Conservation (phyloP, 1,140 invertebrate species). For the Cepaea nemoralis region DNA sequence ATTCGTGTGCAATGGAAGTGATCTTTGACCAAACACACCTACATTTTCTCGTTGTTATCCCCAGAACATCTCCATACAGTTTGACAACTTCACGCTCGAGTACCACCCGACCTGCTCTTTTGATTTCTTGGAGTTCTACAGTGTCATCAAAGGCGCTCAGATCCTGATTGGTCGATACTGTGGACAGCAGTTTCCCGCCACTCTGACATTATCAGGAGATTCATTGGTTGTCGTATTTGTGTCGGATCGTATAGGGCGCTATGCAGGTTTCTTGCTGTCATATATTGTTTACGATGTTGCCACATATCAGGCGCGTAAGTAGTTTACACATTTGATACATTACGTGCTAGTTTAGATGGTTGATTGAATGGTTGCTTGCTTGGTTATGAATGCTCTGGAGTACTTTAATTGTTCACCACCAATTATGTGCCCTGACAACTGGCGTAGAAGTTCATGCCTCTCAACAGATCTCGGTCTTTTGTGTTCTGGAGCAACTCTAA, state of each 20-base stretch:
- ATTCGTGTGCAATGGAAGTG: too few species aligned
- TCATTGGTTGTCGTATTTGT: constrained; percentile 18
- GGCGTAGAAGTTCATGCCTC: too few species aligned
- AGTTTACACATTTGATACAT: too few species aligned
- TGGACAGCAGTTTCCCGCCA: constrained; percentile 5
- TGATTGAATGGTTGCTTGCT: too few species aligned
- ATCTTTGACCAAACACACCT: not conserved
- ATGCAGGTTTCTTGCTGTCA: constrained; percentile 21
- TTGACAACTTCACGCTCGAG: constrained; percentile 36
- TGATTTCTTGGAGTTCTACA: constrained; percentile 28
- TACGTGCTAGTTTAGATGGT: too few species aligned
- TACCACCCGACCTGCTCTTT: constrained; percentile 4
- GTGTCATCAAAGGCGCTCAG: not conserved
- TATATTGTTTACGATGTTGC: not conserved
- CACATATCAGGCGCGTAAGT: not conserved
- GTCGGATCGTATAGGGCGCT: constrained; percentile 21
- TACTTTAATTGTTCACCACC: too few species aligned
- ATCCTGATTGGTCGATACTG: constrained; percentile 25
- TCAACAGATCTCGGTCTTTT: too few species aligned
- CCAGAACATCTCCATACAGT: constrained; percentile 30
- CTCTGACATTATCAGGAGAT: not conserved
- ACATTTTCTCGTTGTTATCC: not conserved
- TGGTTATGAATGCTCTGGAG: too few species aligned
- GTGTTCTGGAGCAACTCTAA: too few species aligned
- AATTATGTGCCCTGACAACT: too few species aligned